A percentile compares a stretch with the other conserved stretches of the same genome.
Conservation (phyloP, 1,140 invertebrate species). For the Lepidostoma basale region DNA sequence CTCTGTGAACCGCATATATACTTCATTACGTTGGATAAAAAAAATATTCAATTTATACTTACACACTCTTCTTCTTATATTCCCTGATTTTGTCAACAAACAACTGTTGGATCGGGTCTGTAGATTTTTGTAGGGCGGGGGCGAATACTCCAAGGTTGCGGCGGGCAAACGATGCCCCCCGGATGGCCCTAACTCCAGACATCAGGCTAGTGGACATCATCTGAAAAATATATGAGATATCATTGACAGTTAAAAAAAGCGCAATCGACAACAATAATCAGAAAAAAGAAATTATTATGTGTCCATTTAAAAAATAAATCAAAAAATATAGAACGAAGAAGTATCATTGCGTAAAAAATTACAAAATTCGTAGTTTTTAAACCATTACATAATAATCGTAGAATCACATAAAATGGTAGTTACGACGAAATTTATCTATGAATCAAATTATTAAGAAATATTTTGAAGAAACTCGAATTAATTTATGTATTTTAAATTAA, state of each 20-base stretch:
- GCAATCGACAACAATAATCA: too few species aligned
- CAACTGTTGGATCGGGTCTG: conserved; percentile 91
- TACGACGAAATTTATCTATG: too few species aligned
- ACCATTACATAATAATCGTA: too few species aligned
- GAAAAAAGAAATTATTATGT: too few species aligned
- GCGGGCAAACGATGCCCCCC: conserved; percentile 50
- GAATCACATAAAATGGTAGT: too few species aligned
- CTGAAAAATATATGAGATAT: conserved; percentile 47
- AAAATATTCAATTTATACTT: conserved; percentile 20
- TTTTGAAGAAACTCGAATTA: too few species aligned
- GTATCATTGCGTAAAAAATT: too few species aligned
- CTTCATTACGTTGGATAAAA: not conserved
- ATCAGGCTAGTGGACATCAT: conserved; percentile 56
- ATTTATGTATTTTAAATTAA: not conserved
- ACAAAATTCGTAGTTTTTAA: too few species aligned
- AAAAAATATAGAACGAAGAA: too few species aligned
- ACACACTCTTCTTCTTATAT: conserved; percentile 68
- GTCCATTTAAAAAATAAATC: too few species aligned
- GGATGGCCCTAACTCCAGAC: conserved; percentile 50
- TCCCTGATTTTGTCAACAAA: conserved; percentile 93
- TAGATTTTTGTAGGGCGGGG: conserved; percentile 72
- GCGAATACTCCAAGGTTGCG: conserved; percentile 73
- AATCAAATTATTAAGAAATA: too few species aligned
- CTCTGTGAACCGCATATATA: not conserved
- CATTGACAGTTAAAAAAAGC: too few species aligned